Conservation (phyloP, 2,113 vertebrate genomes). For the Pristiophorus japonicus region DNA sequence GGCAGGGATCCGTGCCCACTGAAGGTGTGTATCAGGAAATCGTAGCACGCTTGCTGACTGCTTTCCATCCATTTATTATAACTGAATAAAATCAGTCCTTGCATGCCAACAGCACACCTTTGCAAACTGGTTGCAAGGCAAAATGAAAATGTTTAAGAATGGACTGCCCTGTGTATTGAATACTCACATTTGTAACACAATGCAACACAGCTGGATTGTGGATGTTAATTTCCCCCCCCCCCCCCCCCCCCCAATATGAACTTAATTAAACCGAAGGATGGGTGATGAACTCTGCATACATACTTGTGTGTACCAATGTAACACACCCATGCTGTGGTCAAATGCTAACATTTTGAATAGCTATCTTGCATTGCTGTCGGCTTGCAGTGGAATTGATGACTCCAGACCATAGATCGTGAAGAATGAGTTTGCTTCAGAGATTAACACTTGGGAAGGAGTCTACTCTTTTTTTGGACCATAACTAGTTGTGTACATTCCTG, state of each 20-base stretch:
- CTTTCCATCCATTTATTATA: background rate
- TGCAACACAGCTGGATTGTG: background rate
- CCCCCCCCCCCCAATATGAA: background rate
- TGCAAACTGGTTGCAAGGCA: background rate
- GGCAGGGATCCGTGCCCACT: background rate
- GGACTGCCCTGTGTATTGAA: background rate
- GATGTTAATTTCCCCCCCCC: background rate
- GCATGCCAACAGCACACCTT: background rate
- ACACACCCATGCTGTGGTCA: background rate
- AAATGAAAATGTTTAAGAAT: background rate
- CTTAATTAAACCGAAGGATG: background rate
- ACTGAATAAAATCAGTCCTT: background rate
- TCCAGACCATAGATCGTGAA: background rate
- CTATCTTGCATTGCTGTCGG: background rate
- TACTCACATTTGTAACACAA: background rate
- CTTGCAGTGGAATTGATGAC: background rate
- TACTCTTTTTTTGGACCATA: background rate
- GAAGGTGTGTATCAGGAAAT: background rate
- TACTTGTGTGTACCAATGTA: background rate
- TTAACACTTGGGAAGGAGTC: background rate
- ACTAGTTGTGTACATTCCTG: background rate
- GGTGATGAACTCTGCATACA: background rate
- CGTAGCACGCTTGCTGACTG: background rate
- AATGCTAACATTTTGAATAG: background rate
- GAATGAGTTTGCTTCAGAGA: background rate